Evolutionary conservation across 2,888 invertebrate species (phyloP).

Genomic region (Aphodius granarius): DNA sequence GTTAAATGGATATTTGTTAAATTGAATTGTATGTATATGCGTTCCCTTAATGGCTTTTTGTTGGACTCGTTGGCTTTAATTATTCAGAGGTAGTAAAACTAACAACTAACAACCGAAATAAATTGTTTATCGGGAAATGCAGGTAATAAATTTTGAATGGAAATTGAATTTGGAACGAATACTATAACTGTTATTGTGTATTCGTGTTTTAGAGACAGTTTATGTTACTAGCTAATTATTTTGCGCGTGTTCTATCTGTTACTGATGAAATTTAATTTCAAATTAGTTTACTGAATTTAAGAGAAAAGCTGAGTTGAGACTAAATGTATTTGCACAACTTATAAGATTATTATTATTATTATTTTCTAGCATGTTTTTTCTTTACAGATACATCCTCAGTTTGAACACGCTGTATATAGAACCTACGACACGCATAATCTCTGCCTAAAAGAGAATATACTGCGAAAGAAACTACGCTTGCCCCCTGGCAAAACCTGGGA

Average conservation of each 20-base stretch:
- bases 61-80: neutral
- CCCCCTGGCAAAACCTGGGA: constrained; percentile 38
- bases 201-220: neutral
- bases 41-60: neutral
- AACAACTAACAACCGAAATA: neutral
- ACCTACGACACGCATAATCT: constrained; percentile 42
- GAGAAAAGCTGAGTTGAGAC: too few species aligned
- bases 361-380: constrained; percentile 8
- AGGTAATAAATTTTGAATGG: neutral
- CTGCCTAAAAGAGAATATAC: constrained; percentile 41
- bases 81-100: neutral
- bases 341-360: too few species aligned
- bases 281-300: too few species aligned
- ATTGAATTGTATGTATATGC: neutral
- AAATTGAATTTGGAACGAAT: neutral
- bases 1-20: neutral
- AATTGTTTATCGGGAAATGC: neutral
- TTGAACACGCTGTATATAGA: constrained; percentile 36
- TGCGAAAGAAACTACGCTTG: constrained; percentile 38
- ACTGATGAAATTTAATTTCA: too few species aligned
- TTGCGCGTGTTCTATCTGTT: neutral
- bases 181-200: neutral
- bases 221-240: neutral
- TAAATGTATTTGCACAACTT: too few species aligned
- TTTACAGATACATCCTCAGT: constrained; percentile 44